Base-by-base conservation (phyloP, 2,113 vertebrate species). In the Sakesphorus luctuosus region DNA sequence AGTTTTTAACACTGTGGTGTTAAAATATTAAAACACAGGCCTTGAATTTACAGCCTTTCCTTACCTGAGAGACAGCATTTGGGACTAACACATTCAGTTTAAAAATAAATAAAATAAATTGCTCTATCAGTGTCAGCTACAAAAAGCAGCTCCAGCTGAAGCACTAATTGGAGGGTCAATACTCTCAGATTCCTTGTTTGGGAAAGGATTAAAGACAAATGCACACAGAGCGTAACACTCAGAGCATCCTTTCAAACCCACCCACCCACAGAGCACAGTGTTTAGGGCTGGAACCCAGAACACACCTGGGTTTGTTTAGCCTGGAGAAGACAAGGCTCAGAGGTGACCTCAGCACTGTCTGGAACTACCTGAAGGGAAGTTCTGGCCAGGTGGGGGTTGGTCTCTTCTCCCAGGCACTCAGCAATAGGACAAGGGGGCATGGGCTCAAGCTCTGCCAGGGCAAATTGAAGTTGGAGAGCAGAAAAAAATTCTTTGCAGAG, bases 251-350 rank as follows among this genome's bases (percentile, higher is more conserved):
- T 6, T 16, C 49, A 43, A 38, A 73, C 2, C 28, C 11, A 29
- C 15, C 19, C 14, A 56, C 6, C 13, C 2, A 16, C 8, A 14
- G 28, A 43, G 6, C 0, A 9, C 1, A 0, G 4, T 3, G 10
- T 13, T 61, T 0, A 24, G 6, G 13, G 33, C 56, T 71, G 46
- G 1, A 8, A 47, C 31, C 71, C 69, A 85, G 49, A 11, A 79
- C 25, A 38, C 85, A 24, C 38, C 12, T 40, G 38, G 38, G 40
- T 11, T 40, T 40, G 40, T 40, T 40, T 13, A 40, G 40, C 12
- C 40, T 13, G 40, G 40, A 40, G 40, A 40, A 40, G 40, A 40
- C 12, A 13, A 40, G 40, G 40, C 40, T 40, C 40, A 40, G 40
- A 40, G 40, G 40, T 40, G 40, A 40, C 40, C 40, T 13, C 40